Base-by-base conservation (phyloP, 2,888 invertebrate species). In the Thymelicus acteon region DNA sequence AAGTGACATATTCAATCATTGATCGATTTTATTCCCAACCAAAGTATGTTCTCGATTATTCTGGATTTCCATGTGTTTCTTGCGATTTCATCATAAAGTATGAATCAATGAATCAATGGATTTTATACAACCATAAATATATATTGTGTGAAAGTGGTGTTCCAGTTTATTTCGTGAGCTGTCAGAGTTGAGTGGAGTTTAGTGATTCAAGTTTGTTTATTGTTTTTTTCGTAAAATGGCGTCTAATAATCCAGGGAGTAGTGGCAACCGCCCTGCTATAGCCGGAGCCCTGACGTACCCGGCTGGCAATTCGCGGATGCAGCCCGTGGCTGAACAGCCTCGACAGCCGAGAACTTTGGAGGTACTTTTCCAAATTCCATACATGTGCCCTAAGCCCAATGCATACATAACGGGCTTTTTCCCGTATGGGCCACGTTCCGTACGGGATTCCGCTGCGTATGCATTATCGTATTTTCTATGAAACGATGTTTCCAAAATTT, bases 331-430 rank as follows among this genome's bases (percentile, higher is more conserved):
- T 0, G 75, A 75, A 0, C 91, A 89, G 73, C 91, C 90, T 2
- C 79, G 91, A 39, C 92, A 89, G 72, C 92, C 92, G 0, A 82
- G 82, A 65, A 90, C 88, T 75, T 78, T 93, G 44, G 93, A 92
- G 89, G 94, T 90, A 78, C 69, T 7, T 31, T 5, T 31, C 31
- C 31, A 31, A 3, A 31, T 31, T 31, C 3, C 31, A 31, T 31
- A 1, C 31, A 31, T 31, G 31, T 31, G 31, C 52, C 54, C n/a
- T n/a, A n/a, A n/a, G n/a, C n/a, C n/a, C n/a, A n/a, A n/a, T n/a
- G n/a, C n/a, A n/a, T n/a, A n/a, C n/a, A n/a, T n/a, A n/a, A n/a
- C n/a, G n/a, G n/a, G n/a, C n/a, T n/a, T n/a, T n/a, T n/a, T n/a
- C n/a, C n/a, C n/a, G n/a, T n/a, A n/a, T n/a, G n/a, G n/a, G n/a